Evolutionary conservation across 2,113 vertebrate species (phyloP), one percentile per base, ranked within the genome.

Genomic region (Benitochromis conjunctus): DNA sequence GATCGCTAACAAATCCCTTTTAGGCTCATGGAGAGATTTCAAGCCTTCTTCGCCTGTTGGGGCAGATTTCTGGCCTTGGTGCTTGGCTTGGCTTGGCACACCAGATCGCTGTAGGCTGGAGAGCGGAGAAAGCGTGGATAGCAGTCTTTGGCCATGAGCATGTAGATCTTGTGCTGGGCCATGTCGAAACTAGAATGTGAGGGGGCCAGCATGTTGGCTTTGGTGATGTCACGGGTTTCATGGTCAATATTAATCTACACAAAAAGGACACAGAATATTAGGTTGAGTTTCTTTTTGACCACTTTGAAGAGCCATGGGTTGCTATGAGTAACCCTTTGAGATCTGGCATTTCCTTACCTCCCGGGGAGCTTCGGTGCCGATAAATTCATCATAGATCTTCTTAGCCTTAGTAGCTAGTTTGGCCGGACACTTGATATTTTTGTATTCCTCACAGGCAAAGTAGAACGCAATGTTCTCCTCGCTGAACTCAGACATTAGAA

Each of bases 391-490:
- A 0, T 97, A 99, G 93, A 99, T 99, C 90, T 94, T 96, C 84
- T 96, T 97, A 81, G 98, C 99, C 95, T 96, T 98, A 66, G 96
- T 92, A 4, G 93, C 90, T 26, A 98, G 95, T 86, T 98, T 98
- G 84, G 95, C 85, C 53, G 94, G 81, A 0, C 96, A 97, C 14
- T 96, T 97, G 46, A 95, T 97, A 91, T 89, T 97, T 93, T 96
- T 98, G 94, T 97, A 99, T 57, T 99, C 98, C 86, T 99, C 98
- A 0, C 99, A 99, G 3, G 98, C 99, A 85, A 98, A 94, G 97
- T 99, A 99, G 95, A 99, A 99, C 16, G 98, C 98, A 0, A 99
- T 96, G 94, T 99, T 99, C 95, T 99, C 99, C 92, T 99, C 97
- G 0, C 98, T 99, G 92, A 98, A 99, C 89, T 99, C 99, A 0